These are phyloP conservation scores for Kobus ellipsiprymnus DNA, from an alignment of 2,113 vertebrate genomes.

Conservation along the genomic window DNA sequence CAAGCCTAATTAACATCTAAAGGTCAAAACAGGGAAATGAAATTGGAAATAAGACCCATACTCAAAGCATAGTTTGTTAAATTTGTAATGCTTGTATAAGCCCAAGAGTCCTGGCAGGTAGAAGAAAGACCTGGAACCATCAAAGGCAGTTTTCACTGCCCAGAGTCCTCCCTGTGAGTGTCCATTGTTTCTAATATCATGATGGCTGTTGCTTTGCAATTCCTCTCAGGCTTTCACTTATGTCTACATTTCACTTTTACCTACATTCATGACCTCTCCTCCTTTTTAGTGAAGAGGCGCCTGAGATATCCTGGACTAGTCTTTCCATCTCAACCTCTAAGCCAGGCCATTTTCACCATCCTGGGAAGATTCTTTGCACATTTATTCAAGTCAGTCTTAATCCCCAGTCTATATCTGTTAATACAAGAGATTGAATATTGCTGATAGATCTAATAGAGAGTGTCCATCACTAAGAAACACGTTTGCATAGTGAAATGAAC, in stretches of 20 bases:
- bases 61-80: not conserved
- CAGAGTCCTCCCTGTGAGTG: not conserved
- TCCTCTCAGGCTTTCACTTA: not conserved
- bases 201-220: rapidly evolving
- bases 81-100: not conserved
- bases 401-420: not conserved
- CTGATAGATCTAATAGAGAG: not conserved
- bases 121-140: not conserved
- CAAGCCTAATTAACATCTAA: not conserved
- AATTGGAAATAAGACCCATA: not conserved
- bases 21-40: conserved; percentile 17
- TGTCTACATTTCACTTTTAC: not conserved
- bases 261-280: not conserved
- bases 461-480: not conserved
- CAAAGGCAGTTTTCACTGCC: not conserved
- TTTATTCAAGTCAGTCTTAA: not conserved
- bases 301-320: not conserved
- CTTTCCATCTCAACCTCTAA: not conserved
- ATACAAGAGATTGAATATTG: not conserved
- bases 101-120: not conserved
- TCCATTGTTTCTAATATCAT: not conserved
- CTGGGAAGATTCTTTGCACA: not conserved
- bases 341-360: not conserved
- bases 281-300: not conserved
- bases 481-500: not conserved